These are phyloP conservation scores for Drosophila quinaria DNA, from an alignment of 2,888 invertebrate species.

Conservation along the genomic window DNA sequence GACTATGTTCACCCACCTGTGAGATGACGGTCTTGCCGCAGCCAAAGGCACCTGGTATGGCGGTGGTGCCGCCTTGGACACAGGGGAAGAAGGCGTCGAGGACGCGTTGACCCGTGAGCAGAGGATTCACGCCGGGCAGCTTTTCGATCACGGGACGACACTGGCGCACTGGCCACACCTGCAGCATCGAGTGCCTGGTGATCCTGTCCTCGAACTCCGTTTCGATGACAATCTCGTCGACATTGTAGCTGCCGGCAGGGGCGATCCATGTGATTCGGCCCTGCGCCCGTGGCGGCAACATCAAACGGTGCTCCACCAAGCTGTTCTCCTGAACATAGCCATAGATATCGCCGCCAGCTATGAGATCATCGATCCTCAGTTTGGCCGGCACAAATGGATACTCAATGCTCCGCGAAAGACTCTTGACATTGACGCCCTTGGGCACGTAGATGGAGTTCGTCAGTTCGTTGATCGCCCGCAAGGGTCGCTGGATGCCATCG, in stretches of 20 bases:
- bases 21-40: conserved; percentile 99
- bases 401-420: conserved; percentile 90
- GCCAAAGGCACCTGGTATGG: conserved; percentile 99
- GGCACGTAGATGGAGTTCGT: conserved; percentile 99
- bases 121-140: conserved; percentile 98
- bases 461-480: conserved; percentile 97
- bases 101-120: conserved; percentile 99
- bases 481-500: conserved; percentile 99
- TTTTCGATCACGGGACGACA: conserved; percentile 98
- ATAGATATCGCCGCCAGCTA: conserved; percentile 99
- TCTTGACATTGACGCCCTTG: conserved; percentile 97
- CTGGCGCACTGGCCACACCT: conserved; percentile 99
- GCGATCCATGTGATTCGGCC: conserved; percentile 98
- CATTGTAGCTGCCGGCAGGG: conserved; percentile 95
- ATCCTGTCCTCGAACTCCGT: conserved; percentile 98
- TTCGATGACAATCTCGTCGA: conserved; percentile 96
- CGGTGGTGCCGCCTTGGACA: conserved; percentile 99
- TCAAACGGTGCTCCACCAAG: conserved; percentile 97
- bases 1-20: conserved; percentile 58
- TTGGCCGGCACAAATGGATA: conserved; percentile 97
- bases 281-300: conserved; percentile 96
- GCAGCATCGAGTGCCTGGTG: conserved; percentile 96
- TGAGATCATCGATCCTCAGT: conserved; percentile 95
- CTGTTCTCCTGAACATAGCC: conserved; percentile 98
- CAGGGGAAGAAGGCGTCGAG: conserved; percentile 99